Evolutionary conservation across 2,888 invertebrate species (phyloP), one percentile per base, ranked within the genome.

Genomic region (Stenchaetothrips biformis): DNA sequence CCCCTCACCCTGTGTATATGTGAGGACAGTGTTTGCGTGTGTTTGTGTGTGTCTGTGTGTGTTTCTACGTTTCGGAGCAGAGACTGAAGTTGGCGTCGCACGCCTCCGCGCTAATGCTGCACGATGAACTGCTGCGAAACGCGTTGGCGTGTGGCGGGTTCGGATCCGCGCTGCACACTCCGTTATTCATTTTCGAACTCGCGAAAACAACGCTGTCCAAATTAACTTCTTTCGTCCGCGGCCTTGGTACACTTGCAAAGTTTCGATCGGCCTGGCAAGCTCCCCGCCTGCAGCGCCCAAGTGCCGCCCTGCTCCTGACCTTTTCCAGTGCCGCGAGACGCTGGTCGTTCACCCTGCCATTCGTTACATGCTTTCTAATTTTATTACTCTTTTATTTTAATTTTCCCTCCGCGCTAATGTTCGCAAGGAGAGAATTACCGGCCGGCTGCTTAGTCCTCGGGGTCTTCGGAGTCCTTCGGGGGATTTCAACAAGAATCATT

Each of bases 341-440:
- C 37, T 16, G 59, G 59, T 16, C 18, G 13, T 59, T 59, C 59
- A 59, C 59, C 59, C 59, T 59, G 59, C 59, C 59, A 59, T 59
- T 59, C 59, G 59, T 59, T 59, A 59, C 59, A 18, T 59, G 16
- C 59, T 9, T 13, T 18, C 59, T 59, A 59, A 59, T 59, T 59
- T 59, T 59, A 59, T 59, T 16, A 59, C 59, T 59, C 59, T 59
- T 59, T 59, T 59, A 59, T 59, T 59, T 59, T 59, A 59, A 59
- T 59, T 59, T 59, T 59, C 59, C 18, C 18, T 18, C 59, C 0
- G 0, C 59, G 59, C 59, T 59, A 59, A 59, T 59, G 59, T 59
- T 59, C 13, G 16, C 59, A 59, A 18, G 59, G 18, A 59, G 18
- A 59, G 59, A 59, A 59, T 59, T 59, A 18, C 59, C 53, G 3